A percentile compares a stretch with the other conserved stretches of the same genome.
phyloP scores from a whole-genome alignment of 2,113 vertebrate genomes.

The Pachycephala philippinensis region DNA sequence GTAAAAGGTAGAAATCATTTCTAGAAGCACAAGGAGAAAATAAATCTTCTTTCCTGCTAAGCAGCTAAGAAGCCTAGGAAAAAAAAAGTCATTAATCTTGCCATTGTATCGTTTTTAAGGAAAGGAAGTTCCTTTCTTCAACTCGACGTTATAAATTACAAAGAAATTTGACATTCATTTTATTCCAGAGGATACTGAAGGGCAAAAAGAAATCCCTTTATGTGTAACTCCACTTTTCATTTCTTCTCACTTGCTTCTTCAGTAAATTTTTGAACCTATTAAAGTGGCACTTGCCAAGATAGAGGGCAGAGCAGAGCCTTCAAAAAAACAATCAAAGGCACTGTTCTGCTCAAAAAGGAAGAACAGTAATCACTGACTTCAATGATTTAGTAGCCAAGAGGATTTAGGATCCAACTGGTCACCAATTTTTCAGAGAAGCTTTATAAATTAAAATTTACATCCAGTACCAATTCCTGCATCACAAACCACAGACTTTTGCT shows the following conservation, averaged over 20 bases:
- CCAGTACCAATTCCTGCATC: background rate
- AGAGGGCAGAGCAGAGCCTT: background rate
- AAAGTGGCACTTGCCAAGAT: background rate
- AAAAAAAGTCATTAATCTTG: background rate
- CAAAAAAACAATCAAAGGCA: background rate
- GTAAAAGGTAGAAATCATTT: background rate
- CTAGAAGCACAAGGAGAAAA: background rate
- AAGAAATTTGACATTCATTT: background rate
- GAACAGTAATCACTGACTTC: background rate
- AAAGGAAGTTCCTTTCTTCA: background rate
- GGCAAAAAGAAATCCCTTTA: background rate
- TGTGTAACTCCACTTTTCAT: background rate
- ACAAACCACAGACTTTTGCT: background rate
- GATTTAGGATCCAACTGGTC: background rate
- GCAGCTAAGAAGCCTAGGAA: background rate
- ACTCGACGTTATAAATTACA: background rate
- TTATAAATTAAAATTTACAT: background rate
- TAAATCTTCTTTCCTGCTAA: conserved; percentile 1
- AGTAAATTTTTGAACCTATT: background rate
- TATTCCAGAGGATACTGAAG: background rate
- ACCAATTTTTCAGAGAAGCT: background rate
- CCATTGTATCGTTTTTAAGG: background rate
- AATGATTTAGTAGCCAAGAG: background rate
- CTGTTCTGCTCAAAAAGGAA: background rate
- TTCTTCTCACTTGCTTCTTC: conserved; percentile 68